A percentile compares a stretch with the other conserved stretches of the same genome.
Evolutionary conservation across 2,797 vertebrate species (phyloP).

Genomic region (Champsocephalus gunnari): DNA sequence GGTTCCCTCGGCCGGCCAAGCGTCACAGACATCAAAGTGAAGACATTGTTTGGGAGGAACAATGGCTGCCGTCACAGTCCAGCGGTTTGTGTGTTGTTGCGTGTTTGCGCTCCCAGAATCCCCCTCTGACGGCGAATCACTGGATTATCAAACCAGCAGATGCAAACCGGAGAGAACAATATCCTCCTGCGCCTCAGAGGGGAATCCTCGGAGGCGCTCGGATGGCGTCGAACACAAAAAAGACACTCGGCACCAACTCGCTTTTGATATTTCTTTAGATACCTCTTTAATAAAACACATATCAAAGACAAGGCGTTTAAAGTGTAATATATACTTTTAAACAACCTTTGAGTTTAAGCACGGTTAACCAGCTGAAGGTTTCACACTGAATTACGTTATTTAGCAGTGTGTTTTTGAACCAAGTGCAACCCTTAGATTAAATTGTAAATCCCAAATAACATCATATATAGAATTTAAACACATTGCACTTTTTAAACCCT

Average conservation of each 20-base stretch:
- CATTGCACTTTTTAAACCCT: neutral
- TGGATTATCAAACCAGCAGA: slow-evolving; percentile 87
- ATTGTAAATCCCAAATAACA: neutral
- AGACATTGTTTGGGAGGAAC: slow-evolving; percentile 93
- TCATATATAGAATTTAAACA: neutral
- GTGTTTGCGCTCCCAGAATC: slow-evolving; percentile 84
- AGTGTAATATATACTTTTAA: neutral
- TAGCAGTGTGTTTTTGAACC: neutral
- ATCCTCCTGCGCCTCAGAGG: slow-evolving; percentile 66
- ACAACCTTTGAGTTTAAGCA: neutral
- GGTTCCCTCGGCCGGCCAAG: slow-evolving; percentile 84
- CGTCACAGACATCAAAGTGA: slow-evolving; percentile 93
- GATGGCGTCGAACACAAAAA: slow-evolving; percentile 63
- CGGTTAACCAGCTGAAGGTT: too few relatives aligned
- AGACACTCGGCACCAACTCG: neutral
- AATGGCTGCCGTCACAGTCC: slow-evolving; percentile 92
- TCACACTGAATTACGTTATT: too few relatives aligned
- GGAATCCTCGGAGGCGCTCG: slow-evolving; percentile 64
- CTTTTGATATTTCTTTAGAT: neutral
- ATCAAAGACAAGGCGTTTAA: neutral
- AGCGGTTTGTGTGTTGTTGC: slow-evolving; percentile 89
- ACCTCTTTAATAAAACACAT: neutral
- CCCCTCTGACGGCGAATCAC: slow-evolving; percentile 83
- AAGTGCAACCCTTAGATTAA: neutral
- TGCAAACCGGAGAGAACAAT: slow-evolving; percentile 81